Percentiles rank a stretch among this genome's conserved stretches.
Conservation (phyloP, 2,797 vertebrate species). For the Hyperoplus immaculatus region DNA sequence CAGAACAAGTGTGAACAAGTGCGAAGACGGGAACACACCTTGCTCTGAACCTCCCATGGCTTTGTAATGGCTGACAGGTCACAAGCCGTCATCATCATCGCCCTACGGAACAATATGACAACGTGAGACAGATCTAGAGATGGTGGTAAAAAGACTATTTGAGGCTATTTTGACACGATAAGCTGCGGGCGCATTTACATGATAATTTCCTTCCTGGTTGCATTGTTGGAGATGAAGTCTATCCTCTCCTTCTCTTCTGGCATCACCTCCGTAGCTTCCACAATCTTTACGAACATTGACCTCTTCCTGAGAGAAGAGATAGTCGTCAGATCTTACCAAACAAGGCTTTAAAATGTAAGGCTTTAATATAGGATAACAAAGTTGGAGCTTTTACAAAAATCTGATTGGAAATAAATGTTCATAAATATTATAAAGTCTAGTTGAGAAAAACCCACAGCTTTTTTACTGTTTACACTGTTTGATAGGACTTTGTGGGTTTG, state of each 20-base stretch:
- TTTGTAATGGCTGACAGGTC: slow-evolving; percentile 97
- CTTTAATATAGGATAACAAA: background rate
- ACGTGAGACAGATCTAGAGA: background rate
- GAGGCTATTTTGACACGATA: background rate
- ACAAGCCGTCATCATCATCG: slow-evolving; percentile 99
- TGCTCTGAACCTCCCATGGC: slow-evolving; percentile 97
- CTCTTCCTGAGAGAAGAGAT: slow-evolving; percentile 88
- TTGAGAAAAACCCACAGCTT: too few species aligned
- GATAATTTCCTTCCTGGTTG: slow-evolving; percentile 94
- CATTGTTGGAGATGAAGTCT: slow-evolving; percentile 88
- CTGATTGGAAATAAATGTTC: too few species aligned
- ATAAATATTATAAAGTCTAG: too few species aligned
- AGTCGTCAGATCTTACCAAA: background rate
- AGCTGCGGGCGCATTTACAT: slow-evolving; percentile 84
- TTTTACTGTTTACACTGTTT: too few species aligned
- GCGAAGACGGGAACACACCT: slow-evolving; percentile 79
- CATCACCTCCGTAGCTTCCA: slow-evolving; percentile 89
- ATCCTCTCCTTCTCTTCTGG: slow-evolving; percentile 89
- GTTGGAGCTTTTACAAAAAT: too few species aligned
- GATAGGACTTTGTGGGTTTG: too few species aligned
- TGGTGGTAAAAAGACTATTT: too few species aligned
- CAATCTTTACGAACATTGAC: slow-evolving; percentile 96
- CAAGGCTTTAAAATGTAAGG: background rate
- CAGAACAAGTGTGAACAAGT: background rate
- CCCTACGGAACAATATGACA: slow-evolving; percentile 78